These are phyloP conservation scores for Atlantisia rogersi DNA, from an alignment of 2,113 vertebrate genomes.

Conservation along the genomic window DNA sequence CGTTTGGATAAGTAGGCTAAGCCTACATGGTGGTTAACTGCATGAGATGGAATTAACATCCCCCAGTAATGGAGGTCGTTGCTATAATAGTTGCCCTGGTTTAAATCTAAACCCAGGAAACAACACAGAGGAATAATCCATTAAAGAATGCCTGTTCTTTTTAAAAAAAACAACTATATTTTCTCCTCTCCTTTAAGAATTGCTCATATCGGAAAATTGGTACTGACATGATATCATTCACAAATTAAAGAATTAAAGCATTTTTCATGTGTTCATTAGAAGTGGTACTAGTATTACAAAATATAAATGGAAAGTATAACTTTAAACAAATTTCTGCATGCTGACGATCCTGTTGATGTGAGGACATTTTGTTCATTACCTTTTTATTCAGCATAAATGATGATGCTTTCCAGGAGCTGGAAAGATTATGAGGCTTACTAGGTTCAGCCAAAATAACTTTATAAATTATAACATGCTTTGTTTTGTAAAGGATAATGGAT, in stretches of 20 bases:
- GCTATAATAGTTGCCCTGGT: conserved; percentile 14
- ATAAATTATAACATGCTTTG: not conserved
- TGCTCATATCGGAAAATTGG: not conserved
- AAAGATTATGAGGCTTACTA: not conserved
- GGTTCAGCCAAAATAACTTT: not conserved
- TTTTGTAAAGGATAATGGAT: not conserved
- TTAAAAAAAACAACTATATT: not conserved
- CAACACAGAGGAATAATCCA: not conserved
- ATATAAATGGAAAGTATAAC: not conserved
- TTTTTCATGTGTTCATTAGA: not conserved
- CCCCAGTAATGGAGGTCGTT: not conserved
- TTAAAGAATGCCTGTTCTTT: not conserved
- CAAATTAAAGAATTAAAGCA: not conserved
- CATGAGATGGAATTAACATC: not conserved
- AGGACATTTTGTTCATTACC: not conserved
- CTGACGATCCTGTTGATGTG: not conserved
- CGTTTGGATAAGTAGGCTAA: not conserved
- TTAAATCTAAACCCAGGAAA: conserved; percentile 33
- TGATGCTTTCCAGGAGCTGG: not conserved
- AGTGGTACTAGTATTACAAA: not conserved
- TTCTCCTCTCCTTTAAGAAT: not conserved
- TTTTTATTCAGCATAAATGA: not conserved
- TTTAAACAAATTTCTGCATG: not conserved
- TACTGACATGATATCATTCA: not conserved
- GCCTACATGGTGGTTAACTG: not conserved